Evolutionary conservation across 2,888 invertebrate genomes (phyloP), one percentile per base, ranked within the genome.

Genomic region (Hypomecis atomaria): DNA sequence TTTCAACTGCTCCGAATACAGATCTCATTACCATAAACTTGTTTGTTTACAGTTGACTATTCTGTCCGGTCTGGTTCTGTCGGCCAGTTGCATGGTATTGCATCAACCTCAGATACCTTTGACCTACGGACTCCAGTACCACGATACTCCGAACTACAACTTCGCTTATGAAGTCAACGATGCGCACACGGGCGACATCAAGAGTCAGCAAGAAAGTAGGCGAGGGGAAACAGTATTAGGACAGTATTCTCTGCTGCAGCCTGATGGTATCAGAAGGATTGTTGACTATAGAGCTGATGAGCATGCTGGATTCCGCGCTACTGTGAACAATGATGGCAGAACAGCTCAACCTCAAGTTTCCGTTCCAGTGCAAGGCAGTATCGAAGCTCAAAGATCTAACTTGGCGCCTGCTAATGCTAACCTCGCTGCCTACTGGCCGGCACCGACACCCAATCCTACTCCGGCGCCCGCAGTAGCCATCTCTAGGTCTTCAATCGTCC

Each of bases 231-330:
- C 87, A 1, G 93, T 94, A 0, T 82, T 90, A 33, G 94, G 94
- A 38, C 93, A 93, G 67, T 94, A 94, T 77, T 91, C 93, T 1
- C 77, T 94, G 13, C 74, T 89, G 0, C 94, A 94, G 69, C 90
- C 94, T 60, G 94, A 94, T 79, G 94, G 94, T 6, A 76, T 93
- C 0, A 84, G 87, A 67, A 90, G 94, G 71, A 92, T 87, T 5
- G 94, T 94, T 1, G 93, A 94, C 62, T 94, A 94, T 76, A 89
- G 88, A 72, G 93, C 94, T 47, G 93, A 94, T 74, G 90, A 93
- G 34, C 78, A 89, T 43, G 86, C 89, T 48, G 94, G 94, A 0
- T 94, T 94, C 77, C 88, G 88, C 68, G 94, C 94, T 36, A 90
- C 92, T 5, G 93, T 94, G 0, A 92, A 88, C 71, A 91, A 92